phyloP scores from a whole-genome alignment of 1,140 invertebrate species.

The Megathymus violae region DNA sequence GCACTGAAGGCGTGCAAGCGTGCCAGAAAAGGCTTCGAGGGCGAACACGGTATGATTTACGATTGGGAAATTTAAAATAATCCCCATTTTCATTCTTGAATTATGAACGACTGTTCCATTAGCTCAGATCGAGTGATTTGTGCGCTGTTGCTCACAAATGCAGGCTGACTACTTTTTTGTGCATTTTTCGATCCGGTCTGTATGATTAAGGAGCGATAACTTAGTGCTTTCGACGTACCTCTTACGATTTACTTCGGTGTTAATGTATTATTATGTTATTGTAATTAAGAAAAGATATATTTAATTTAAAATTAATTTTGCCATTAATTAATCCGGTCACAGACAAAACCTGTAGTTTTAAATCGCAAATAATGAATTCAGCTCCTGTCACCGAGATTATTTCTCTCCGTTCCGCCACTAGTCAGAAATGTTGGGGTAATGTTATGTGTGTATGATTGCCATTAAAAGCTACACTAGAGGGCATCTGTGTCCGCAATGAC shows the following conservation, averaged over 20 bases:
- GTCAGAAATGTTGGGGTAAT: neutral
- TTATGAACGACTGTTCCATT: constrained; percentile 7
- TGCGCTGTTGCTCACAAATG: neutral
- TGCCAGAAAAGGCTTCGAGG: constrained; percentile 26
- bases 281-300: too few relatives aligned
- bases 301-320: too few relatives aligned
- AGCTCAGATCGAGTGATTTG: constrained; percentile 1
- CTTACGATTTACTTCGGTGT: too few relatives aligned
- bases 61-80: constrained; percentile 28
- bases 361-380: too few relatives aligned
- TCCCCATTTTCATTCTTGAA: constrained; percentile 24
- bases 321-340: too few relatives aligned
- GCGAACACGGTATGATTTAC: constrained; percentile 19
- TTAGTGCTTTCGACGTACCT: too few relatives aligned
- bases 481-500: constrained; percentile 34
- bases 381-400: too few relatives aligned
- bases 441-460: constrained; percentile 8
- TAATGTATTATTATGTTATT: too few relatives aligned
- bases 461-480: constrained; percentile 27
- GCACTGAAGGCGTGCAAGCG: constrained; percentile 9
- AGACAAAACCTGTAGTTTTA: too few relatives aligned
- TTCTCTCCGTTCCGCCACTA: too few relatives aligned
- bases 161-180: neutral
- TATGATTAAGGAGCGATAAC: too few relatives aligned
- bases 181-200: neutral